Conservation (phyloP, 2,888 invertebrate species). For the Epistrophe grossulariae region DNA sequence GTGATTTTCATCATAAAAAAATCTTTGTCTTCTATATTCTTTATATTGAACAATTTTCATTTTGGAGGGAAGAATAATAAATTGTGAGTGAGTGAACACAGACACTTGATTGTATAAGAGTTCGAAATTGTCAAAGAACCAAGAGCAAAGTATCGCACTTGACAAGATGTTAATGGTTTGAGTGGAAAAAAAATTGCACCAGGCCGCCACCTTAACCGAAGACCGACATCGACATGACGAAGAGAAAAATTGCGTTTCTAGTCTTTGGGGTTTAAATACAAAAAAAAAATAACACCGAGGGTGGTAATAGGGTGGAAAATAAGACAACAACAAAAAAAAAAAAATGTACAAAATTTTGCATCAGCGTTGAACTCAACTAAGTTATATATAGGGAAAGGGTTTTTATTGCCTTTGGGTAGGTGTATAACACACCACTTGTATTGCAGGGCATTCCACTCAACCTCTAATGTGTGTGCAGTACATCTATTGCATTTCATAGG, state of each 20-base stretch:
- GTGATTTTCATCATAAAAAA: conserved; percentile 47
- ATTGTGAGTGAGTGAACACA: neutral
- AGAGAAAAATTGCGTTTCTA: conserved; percentile 38
- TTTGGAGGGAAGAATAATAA: neutral
- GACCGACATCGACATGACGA: neutral
- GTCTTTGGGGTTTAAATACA: neutral
- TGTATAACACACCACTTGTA: conserved; percentile 46
- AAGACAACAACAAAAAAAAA: neutral
- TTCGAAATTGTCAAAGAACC: conserved; percentile 50
- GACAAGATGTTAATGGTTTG: conserved; percentile 41
- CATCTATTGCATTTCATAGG: conserved; percentile 61
- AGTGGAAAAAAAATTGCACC: conserved; percentile 11
- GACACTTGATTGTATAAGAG: conserved; percentile 55
- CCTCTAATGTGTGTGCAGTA: conserved; percentile 23
- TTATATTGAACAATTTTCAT: conserved; percentile 25
- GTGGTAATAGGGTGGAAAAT: conserved; percentile 18
- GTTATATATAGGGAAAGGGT: neutral
- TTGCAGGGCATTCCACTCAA: conserved; percentile 45
- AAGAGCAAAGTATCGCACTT: conserved; percentile 57
- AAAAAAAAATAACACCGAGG: conserved; percentile 41
- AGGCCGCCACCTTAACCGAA: neutral
- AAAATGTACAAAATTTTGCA: neutral
- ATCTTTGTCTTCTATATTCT: conserved; percentile 4
- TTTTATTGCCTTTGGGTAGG: conserved; percentile 58
- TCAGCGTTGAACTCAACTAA: neutral